A percentile compares a stretch with the other conserved stretches of the same genome.
These are phyloP conservation scores for Halcyon badia DNA, from an alignment of 2,797 vertebrate genomes.

Conservation along the genomic window DNA sequence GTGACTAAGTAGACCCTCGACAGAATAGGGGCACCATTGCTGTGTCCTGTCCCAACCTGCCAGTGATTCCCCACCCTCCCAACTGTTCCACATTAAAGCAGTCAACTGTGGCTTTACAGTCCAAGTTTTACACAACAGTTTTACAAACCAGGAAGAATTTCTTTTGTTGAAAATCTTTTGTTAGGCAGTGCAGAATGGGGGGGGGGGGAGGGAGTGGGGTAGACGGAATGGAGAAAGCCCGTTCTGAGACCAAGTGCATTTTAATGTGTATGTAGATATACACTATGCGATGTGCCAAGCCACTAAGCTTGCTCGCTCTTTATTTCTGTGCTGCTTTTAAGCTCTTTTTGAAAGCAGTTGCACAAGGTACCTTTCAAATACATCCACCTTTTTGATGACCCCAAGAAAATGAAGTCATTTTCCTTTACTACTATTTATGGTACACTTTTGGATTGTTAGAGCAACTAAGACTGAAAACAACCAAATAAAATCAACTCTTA, in stretches of 20 bases:
- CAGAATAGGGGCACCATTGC: conserved; percentile 88
- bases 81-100: conserved; percentile 97
- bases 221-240: conserved; percentile 41
- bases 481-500: background rate
- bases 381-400: background rate
- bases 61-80: conserved; percentile 92
- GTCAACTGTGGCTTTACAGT: conserved; percentile 91
- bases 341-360: background rate
- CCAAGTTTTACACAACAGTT: conserved; percentile 97
- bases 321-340: background rate
- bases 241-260: conserved; percentile 67
- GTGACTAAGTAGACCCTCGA: conserved; percentile 93
- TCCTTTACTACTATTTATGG: background rate
- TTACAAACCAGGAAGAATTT: conserved; percentile 92
- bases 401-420: background rate
- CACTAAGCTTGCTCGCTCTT: background rate
- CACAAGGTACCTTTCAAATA: background rate
- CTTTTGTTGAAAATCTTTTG: conserved; percentile 84
- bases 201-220: background rate
- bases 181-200: conserved; percentile 57
- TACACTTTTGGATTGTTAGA: background rate
- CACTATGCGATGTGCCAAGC: background rate
- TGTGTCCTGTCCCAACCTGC: conserved; percentile 89
- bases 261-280: conserved; percentile 77
- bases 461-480: background rate